Base-by-base conservation (phyloP, 2,797 vertebrate species). In the Amblyopsis hoosieri region DNA sequence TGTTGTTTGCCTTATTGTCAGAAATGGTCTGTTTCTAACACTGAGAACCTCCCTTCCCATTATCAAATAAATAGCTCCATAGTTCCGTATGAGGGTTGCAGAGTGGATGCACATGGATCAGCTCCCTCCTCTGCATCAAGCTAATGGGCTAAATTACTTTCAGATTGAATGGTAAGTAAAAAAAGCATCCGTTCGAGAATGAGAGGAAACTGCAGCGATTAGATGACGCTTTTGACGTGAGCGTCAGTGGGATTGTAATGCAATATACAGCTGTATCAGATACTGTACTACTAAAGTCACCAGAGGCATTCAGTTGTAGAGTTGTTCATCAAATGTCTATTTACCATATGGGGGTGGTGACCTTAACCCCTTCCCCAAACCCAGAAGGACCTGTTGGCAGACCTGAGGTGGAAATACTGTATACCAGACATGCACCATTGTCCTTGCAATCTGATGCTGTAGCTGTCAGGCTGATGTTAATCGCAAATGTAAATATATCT, bases 141-240 rank as follows among this genome's bases (percentile, higher is more conserved):
- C 77, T 84, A 85, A 89, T 82, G 72, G 82, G 53, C 58, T 77
- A 86, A 86, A 90, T 89, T 90, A 84, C 82, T 88, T 79, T 87
- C 85, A 86, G 87, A 89, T 73, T 87, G 80, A 81, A 80, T 71
- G 62, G 48, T 14, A 62, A 67, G 67, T 37, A 57, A 60, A 7
- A 29, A 31, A 33, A 49, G 72, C 59, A 78, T 81, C 76, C 59
- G 9, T 6, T 72, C 19, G 37, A 57, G 75, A 75, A 81, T 69
- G 60, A 78, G 79, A 72, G 78, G 63, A 82, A 82, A 84, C 76
- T 63, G 59, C 68, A 76, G 59, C 60, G 71, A 80, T 62, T 58
- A 74, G 72, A 75, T 54, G 78, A 76, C 64, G 61, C 56, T 53
- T 47, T 50, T 69, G 70, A 71, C 12, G 51, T 69, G 67, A 54